Conservation (phyloP, 2,113 vertebrate genomes). For the Ia io region DNA sequence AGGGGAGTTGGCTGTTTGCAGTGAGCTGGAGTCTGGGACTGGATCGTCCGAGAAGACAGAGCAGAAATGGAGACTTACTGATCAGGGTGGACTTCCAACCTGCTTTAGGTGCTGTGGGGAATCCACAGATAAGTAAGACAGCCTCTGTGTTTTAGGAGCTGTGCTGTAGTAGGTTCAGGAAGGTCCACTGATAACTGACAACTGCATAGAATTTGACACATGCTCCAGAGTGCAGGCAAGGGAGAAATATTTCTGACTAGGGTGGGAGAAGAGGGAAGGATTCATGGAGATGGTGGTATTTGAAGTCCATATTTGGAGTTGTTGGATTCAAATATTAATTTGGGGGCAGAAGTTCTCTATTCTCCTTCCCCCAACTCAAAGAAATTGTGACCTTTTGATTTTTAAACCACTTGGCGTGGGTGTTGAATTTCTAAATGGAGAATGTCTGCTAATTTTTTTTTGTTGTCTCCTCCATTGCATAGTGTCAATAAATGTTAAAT, state of each 20-base stretch:
- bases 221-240: background rate
- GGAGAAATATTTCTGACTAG: background rate
- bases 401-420: background rate
- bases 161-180: background rate
- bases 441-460: background rate
- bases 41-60: background rate
- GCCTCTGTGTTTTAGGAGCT: background rate
- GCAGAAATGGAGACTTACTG: fast-evolving
- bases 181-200: background rate
- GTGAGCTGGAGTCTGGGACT: background rate
- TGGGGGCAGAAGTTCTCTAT: background rate
- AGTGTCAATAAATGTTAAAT: background rate
- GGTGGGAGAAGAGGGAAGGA: background rate
- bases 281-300: background rate
- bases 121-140: background rate
- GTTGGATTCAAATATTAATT: background rate
- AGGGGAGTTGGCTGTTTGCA: background rate
- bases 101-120: background rate
- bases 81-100: no score
- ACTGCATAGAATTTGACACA: background rate
- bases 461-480: background rate
- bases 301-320: background rate
- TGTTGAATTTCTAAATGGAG: background rate
- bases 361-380: background rate
- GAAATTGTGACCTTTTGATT: background rate